A percentile compares a stretch with the other conserved stretches of the same genome.
phyloP scores from a whole-genome alignment of 2,888 invertebrate genomes.

The Harmothoe impar region DNA sequence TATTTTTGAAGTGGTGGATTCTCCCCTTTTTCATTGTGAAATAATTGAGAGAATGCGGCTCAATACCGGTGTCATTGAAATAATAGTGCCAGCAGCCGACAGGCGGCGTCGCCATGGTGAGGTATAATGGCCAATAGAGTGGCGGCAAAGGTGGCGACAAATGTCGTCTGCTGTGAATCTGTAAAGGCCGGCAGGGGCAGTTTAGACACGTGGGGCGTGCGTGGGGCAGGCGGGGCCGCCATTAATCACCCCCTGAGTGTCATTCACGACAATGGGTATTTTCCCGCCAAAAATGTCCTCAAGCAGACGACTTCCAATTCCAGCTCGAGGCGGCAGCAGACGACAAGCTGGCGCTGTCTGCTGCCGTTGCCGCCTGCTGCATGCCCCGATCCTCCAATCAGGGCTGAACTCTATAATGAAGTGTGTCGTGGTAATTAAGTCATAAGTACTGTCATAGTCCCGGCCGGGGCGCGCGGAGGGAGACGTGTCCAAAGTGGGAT shows the following conservation, averaged over 20 bases:
- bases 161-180: constrained; percentile 11
- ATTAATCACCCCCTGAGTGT: constrained; percentile 55
- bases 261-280: constrained; percentile 43
- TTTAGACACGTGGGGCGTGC: constrained; percentile 41
- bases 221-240: not conserved
- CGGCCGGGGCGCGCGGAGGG: not conserved
- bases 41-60: constrained; percentile 38
- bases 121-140: constrained; percentile 27
- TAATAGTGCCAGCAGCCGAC: not conserved
- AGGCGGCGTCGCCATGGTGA: constrained; percentile 40
- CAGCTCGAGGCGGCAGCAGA: not conserved
- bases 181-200: constrained; percentile 2
- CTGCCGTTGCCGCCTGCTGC: not conserved
- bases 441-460: constrained; percentile 61
- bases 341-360: not conserved
- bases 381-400: constrained; percentile 36
- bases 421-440: constrained; percentile 61
- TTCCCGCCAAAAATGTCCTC: constrained; percentile 7
- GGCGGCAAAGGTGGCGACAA: constrained; percentile 23
- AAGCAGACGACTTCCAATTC: not conserved
- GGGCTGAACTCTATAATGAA: constrained; percentile 54
- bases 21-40: not conserved
- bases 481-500: constrained; percentile 58
- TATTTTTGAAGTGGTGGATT: constrained; percentile 24
- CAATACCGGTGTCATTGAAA: constrained; percentile 23